Percentiles rank a stretch among this genome's conserved stretches.
Conservation (phyloP, 1,140 invertebrate genomes). For the Megalonaias nervosa region DNA sequence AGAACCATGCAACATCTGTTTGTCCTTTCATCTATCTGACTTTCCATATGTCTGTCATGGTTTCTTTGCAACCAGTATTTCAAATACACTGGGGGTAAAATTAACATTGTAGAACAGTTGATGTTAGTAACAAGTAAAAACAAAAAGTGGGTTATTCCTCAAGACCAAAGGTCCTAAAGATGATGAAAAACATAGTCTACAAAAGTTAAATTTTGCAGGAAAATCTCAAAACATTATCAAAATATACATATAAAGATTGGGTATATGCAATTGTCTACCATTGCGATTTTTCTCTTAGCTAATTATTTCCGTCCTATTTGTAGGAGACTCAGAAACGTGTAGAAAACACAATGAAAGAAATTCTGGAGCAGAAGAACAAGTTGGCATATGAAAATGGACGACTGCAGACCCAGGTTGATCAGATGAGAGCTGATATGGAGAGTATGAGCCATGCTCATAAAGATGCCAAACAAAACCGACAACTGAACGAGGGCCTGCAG, state of each 20-base stretch:
- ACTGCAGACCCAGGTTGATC: constrained; percentile 58
- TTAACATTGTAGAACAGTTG: no score
- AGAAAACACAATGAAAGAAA: constrained; percentile 59
- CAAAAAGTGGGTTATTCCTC: no score
- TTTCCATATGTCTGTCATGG: no score
- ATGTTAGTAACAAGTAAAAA: no score
- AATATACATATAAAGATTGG: neutral
- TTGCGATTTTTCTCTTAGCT: constrained; percentile 5
- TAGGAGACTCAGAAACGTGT: constrained; percentile 57
- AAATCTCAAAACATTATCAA: no score
- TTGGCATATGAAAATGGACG: constrained; percentile 67
- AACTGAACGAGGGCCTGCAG: constrained; percentile 43
- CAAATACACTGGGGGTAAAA: no score
- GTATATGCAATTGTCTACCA: neutral
- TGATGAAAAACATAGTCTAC: no score
- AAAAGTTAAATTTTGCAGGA: no score
- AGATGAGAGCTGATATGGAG: constrained; percentile 55
- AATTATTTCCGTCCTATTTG: constrained; percentile 5
- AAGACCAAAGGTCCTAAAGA: no score
- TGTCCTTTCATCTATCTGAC: no score
- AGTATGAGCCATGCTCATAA: constrained; percentile 41
- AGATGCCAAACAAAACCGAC: constrained; percentile 49
- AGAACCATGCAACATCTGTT: no score
- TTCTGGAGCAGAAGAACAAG: constrained; percentile 68
- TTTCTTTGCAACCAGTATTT: no score